Base-by-base conservation (phyloP, 2,797 vertebrate genomes). In the Epinephelus awoara region DNA sequence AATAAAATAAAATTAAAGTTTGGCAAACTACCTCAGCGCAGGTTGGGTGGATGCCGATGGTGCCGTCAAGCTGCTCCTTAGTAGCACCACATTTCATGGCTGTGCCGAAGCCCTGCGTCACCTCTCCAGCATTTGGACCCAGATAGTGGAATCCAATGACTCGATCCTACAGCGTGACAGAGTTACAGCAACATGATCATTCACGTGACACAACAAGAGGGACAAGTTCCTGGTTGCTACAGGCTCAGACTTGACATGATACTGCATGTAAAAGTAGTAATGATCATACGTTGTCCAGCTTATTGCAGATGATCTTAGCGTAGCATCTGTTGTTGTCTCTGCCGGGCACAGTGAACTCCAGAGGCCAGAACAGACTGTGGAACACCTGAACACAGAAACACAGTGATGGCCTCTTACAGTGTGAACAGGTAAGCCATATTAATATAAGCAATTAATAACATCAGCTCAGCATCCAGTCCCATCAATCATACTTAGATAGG, bases 41-140 rank as follows among this genome's bases (percentile, higher is more conserved):
- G 5, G 98, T 99, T 2, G 98, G 98, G 84, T 99, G 98, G 75
- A 99, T 99, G 56, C 98, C 98, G 34, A 99, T 97, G 14, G 98
- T 99, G 87, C 83, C 80, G 86, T 98, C 95, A 50, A 99, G 95
- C 72, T 95, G 94, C 46, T 97, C 97, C 74, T 99, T 99, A 14
- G 97, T 99, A 59, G 95, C 91, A 0, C 98, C 97, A 83, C 98
- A 99, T 84, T 99, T 99, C 93, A 99, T 98, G 57, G 98, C 97
- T 1, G 86, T 94, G 12, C 97, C 97, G 65, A 96, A 99, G 59
- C 98, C 98, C 68, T 99, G 98, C 1, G 97, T 99, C 77, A 99
- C 94, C 92, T 99, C 98, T 1, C 98, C 98, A 1, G 98, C 98
- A 15, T 98, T 99, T 0, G 98, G 98, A 17, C 98, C 98, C 62